These are phyloP conservation scores for Chlorops oryzae DNA, from an alignment of 1,140 invertebrate species.

Conservation along the genomic window DNA sequence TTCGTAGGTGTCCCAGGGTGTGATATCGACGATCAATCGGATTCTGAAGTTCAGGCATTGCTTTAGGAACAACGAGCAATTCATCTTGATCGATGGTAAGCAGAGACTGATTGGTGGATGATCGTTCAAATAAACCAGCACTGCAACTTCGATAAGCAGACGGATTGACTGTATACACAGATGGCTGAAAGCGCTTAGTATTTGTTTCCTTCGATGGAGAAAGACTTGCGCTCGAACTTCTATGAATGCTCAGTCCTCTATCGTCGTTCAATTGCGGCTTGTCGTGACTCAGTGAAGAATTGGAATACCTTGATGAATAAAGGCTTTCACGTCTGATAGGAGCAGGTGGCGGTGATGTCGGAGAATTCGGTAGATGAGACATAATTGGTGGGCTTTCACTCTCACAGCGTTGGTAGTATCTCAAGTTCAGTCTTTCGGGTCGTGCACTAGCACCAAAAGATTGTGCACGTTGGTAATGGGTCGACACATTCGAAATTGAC, in stretches of 20 bases:
- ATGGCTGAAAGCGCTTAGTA: no score
- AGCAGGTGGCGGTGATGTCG: slow-evolving; percentile 33
- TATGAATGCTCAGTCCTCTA: no score
- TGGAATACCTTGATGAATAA: no score
- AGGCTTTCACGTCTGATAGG: slow-evolving; percentile 39
- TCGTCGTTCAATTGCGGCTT: no score
- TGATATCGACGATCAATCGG: slow-evolving; percentile 42
- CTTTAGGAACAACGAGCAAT: slow-evolving; percentile 35
- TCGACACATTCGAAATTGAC: slow-evolving; percentile 25
- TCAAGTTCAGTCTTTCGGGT: slow-evolving; percentile 6
- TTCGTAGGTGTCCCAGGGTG: slow-evolving; percentile 42
- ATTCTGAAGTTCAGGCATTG: slow-evolving; percentile 40
- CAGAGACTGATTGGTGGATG: slow-evolving; percentile 38
- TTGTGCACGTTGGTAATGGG: slow-evolving; percentile 28
- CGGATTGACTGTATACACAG: no score
- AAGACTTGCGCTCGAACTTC: no score
- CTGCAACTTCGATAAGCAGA: slow-evolving; percentile 40
- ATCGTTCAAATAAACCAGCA: slow-evolving; percentile 37
- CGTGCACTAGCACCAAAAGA: slow-evolving; percentile 28
- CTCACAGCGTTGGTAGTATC: slow-evolving; percentile 16
- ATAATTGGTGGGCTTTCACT: slow-evolving; percentile 17
- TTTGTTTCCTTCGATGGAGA: no score
- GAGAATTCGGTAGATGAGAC: slow-evolving; percentile 20
- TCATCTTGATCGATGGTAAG: slow-evolving; percentile 43
- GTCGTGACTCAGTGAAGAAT: no score